These are phyloP conservation scores for Calameuta idolon DNA, from an alignment of 2,888 invertebrate genomes.

Conservation along the genomic window DNA sequence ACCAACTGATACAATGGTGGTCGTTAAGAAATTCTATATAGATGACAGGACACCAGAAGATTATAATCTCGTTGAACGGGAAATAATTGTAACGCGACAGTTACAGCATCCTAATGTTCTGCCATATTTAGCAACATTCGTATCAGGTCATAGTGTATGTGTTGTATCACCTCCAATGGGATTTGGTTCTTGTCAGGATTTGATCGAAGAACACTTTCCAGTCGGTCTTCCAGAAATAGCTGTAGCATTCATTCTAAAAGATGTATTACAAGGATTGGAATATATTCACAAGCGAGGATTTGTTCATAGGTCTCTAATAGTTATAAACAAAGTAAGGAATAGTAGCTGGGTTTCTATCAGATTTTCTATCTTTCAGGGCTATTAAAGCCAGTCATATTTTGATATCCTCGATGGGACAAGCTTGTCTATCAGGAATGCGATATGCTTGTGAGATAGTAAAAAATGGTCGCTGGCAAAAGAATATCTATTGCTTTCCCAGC, in stretches of 20 bases:
- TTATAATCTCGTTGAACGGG: constrained; percentile 77
- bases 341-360: neutral
- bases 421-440: constrained; percentile 82
- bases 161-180: constrained; percentile 86
- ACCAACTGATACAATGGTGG: constrained; percentile 76
- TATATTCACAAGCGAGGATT: constrained; percentile 88
- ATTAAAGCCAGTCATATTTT: constrained; percentile 88
- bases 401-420: constrained; percentile 78
- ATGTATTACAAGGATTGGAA: constrained; percentile 82
- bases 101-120: constrained; percentile 84
- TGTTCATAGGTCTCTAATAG: constrained; percentile 78
- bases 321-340: constrained; percentile 5
- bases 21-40: constrained; percentile 81
- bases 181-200: constrained; percentile 85
- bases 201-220: constrained; percentile 81
- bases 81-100: constrained; percentile 82
- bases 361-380: constrained; percentile 71
- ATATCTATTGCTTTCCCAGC: constrained; percentile 82
- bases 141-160: constrained; percentile 81
- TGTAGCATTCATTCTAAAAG: constrained; percentile 82
- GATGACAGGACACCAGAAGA: constrained; percentile 76
- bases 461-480: constrained; percentile 77
- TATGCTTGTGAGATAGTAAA: constrained; percentile 81
- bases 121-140: constrained; percentile 81
- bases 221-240: constrained; percentile 86